Conservation (phyloP, 2,797 vertebrate species). For the Cossypha dichroa region DNA sequence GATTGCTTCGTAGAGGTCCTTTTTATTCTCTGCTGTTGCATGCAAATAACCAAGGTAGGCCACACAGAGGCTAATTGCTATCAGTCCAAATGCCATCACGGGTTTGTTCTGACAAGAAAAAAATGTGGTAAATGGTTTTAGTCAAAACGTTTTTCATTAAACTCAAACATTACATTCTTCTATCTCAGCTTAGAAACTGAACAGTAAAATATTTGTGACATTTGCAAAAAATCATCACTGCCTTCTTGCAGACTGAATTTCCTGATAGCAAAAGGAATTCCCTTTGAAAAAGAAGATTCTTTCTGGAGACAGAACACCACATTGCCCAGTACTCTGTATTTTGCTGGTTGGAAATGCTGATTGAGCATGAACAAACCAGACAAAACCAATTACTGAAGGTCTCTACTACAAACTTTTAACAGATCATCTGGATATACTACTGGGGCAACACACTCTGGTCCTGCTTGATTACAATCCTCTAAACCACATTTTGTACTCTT, state of each 20-base stretch:
- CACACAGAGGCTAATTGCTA: constrained; percentile 87
- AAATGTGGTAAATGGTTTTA: background rate
- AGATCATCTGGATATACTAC: background rate
- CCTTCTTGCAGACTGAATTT: background rate
- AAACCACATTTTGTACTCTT: background rate
- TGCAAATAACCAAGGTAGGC: constrained; percentile 93
- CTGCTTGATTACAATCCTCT: background rate
- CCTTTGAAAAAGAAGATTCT: background rate
- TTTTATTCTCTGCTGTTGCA: constrained; percentile 86
- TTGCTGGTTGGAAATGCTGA: background rate
- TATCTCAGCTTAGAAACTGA: background rate
- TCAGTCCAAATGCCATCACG: constrained; percentile 90
- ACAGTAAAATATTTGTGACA: background rate
- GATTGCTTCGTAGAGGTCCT: constrained; percentile 88
- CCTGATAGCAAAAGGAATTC: background rate
- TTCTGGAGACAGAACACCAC: background rate
- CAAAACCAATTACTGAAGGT: background rate
- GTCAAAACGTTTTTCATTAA: background rate
- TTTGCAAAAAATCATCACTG: background rate
- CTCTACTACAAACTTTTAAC: background rate
- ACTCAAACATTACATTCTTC: background rate
- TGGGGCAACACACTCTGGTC: background rate
- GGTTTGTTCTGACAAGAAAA: constrained; percentile 88
- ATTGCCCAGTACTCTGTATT: background rate
- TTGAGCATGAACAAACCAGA: background rate